Evolutionary conservation across 2,888 invertebrate species (phyloP), one percentile per base, ranked within the genome.

Genomic region (Eilema sororculum): DNA sequence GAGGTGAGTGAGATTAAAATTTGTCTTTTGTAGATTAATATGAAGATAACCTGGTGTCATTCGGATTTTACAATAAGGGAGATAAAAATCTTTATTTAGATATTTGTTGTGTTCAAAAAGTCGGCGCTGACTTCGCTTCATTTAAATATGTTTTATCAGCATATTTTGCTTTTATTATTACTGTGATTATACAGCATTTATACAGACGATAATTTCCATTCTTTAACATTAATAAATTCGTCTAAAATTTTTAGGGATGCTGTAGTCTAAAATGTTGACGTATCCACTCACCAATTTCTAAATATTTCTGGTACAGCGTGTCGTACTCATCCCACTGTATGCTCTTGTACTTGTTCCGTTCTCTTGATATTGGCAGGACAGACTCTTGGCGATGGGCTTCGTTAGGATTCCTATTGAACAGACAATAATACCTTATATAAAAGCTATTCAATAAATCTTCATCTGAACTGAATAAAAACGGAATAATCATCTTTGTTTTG

Each of bases 261-360:
- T 20, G 2, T 46, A 12, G 6, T 20, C 2, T 52, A 58, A 58
- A 13, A 58, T 58, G 13, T 25, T 3, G 4, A 60, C 9, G 46
- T n/a, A n/a, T n/a, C n/a, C 37, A 9, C 58, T 62, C 20, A 98
- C 98, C 98, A 80, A 98, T 98, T 96, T 98, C 98, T 86, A 99
- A 95, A 93, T 98, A 99, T 89, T 98, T 98, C 89, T 99, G 98
- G 94, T 98, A 98, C 59, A 98, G 96, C 0, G 98, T 97, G 89
- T 98, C 98, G 92, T 99, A 99, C 88, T 98, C 97, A 78, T 98
- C 98, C 99, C 99, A 99, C 4, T 97, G 96, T 82, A 98, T 97
- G 84, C 97, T 97, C 75, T 98, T 97, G 91, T 98, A 98, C 81
- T 98, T 96, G 92, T 97, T 98, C 72, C 97, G 96, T 89, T 98